Percentiles rank a stretch among this genome's conserved stretches.
Conservation (phyloP, 2,888 invertebrate genomes). For the Druceiella hillmani region DNA sequence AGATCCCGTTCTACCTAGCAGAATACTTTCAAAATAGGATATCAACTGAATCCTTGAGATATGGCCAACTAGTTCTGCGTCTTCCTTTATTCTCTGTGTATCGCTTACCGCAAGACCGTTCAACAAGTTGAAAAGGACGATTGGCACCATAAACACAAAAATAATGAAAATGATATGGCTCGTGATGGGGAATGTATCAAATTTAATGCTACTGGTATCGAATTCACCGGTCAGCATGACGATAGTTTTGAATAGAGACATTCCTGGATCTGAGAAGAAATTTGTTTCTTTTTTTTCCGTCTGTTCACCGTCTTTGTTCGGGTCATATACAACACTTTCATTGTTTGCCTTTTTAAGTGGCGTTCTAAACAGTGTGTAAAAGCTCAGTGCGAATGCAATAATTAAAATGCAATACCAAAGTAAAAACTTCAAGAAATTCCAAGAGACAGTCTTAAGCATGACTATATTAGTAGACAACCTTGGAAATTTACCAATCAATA, state of each 20-base stretch:
- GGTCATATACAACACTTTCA: constrained; percentile 31
- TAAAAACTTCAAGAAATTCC: constrained; percentile 74
- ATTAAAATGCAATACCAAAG: constrained; percentile 76
- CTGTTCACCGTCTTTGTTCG: constrained; percentile 33
- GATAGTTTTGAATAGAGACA: constrained; percentile 74
- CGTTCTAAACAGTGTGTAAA: constrained; percentile 69
- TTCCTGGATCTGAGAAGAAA: constrained; percentile 64
- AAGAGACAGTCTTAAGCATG: constrained; percentile 76
- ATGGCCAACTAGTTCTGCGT: constrained; percentile 74
- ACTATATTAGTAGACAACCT: constrained; percentile 75
- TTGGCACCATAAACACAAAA: constrained; percentile 78
- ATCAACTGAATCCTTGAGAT: constrained; percentile 67
- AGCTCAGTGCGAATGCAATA: constrained; percentile 75
- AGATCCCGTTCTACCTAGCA: constrained; percentile 53
- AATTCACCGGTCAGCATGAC: constrained; percentile 86
- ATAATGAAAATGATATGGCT: constrained; percentile 72
- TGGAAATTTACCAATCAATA: constrained; percentile 76
- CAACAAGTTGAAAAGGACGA: constrained; percentile 75
- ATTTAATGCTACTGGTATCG: constrained; percentile 74
- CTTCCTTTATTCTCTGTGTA: constrained; percentile 70
- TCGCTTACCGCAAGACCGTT: constrained; percentile 85
- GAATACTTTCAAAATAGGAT: constrained; percentile 66
- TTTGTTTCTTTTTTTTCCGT: constrained; percentile 55
- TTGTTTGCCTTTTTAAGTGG: too few species aligned
- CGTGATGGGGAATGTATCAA: constrained; percentile 60